Evolutionary conservation across 2,797 vertebrate species (phyloP), one percentile per base, ranked within the genome.

Genomic region (Dromococcyx pavoninus): DNA sequence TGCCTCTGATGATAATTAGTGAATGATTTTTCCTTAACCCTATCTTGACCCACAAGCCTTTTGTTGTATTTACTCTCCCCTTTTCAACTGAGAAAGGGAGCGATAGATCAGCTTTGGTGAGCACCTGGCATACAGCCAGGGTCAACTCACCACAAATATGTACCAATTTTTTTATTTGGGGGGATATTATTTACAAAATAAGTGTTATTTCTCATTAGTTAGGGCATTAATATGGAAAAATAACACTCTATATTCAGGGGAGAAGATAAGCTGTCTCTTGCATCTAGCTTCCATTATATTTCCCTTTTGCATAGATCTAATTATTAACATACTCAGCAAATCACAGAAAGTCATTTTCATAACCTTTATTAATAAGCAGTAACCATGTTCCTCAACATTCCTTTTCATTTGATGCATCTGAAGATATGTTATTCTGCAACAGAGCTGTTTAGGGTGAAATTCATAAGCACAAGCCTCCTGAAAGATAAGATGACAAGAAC

Each of bases 281-380:
- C 15, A 32, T 48, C 10, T 74, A 35, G 11, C 5, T 87, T 62
- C 15, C 14, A 28, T 53, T 48, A 14, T 18, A 61, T 82, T 80
- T 88, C 86, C 4, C 16, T 79, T 93, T 94, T 43, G 7, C 30
- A 51, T 39, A 33, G 7, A 56, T 69, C 25, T 65, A 11, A 67
- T 54, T 77, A 77, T 83, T 91, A 77, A 87, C 25, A 77, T 86
- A 77, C 50, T 77, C 32, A 77, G 16, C 15, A 88, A 86, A 87
- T 86, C 33, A 72, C 44, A 88, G 25, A 2, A 92, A 86, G 71
- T n/a, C 0, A 53, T 91, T 86, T 51, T 75, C 37, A 75, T 80
- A 93, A 77, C 91, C 50, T 82, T 58, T 92, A 85, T 75, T 91
- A 92, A 75, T 62, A 62, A 79, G 25, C 32, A 87, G 21, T 62